Conservation (phyloP, 92 coral and sea anemone genomes). For the Phenganax marumi region DNA sequence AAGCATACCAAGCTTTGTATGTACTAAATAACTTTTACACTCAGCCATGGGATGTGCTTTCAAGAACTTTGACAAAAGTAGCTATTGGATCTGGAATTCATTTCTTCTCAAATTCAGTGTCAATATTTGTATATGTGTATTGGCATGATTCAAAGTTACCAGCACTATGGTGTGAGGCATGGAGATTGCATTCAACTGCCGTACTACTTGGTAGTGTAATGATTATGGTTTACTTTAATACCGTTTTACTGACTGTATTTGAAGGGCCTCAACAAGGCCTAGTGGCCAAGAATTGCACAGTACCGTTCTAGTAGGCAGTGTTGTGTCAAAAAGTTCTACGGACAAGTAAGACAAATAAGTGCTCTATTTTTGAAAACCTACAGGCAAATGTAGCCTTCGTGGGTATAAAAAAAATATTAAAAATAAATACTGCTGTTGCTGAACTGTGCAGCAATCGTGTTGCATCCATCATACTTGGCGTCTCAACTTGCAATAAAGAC, state of each 20-base stretch:
- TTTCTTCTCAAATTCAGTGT: background rate
- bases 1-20: conserved; percentile 28
- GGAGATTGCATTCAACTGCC: conserved; percentile 19
- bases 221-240: background rate
- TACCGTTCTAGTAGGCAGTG: conserved; percentile 5
- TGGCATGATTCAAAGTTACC: conserved; percentile 20
- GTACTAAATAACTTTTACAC: conserved; percentile 11
- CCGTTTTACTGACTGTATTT: conserved; percentile 25
- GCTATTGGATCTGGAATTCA: conserved; percentile 25
- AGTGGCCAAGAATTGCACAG: conserved; percentile 19
- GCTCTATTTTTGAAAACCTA: background rate
- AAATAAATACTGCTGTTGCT: background rate
- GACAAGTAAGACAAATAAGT: background rate
- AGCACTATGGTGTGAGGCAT: conserved; percentile 12
- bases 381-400: background rate
- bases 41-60: background rate
- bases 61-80: conserved; percentile 5
- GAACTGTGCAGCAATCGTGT: too few relatives aligned
- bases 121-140: conserved; percentile 13
- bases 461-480: too few relatives aligned
- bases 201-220: background rate
- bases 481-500: too few relatives aligned
- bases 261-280: background rate
- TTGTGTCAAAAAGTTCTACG: background rate
- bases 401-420: background rate